Evolutionary conservation across 2,113 vertebrate genomes (phyloP).

Genomic region (Leiothrix lutea): DNA sequence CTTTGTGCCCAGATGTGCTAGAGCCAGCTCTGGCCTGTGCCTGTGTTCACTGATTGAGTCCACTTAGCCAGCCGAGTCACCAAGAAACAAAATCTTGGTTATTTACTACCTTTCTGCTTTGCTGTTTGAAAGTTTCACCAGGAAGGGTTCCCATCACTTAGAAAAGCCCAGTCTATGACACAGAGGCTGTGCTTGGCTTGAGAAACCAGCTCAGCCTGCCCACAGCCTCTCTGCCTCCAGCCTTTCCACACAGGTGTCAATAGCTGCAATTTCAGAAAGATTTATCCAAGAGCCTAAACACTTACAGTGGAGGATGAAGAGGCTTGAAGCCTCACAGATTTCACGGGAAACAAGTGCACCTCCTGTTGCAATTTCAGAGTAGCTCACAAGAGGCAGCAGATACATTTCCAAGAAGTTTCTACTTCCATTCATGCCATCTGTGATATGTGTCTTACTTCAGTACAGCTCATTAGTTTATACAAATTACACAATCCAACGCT

Average conservation of each 20-base stretch:
- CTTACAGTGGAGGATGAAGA: not conserved
- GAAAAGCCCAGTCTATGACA: not conserved
- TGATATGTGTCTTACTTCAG: not conserved
- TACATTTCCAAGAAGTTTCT: not conserved
- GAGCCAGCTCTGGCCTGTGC: not conserved
- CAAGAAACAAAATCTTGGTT: not conserved
- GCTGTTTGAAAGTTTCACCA: not conserved
- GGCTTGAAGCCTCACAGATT: not conserved
- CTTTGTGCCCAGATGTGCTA: not conserved
- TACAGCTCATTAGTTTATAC: not conserved
- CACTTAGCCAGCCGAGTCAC: not conserved
- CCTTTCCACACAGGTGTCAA: not conserved
- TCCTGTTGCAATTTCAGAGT: not conserved
- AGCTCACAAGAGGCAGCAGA: slow-evolving; percentile 53
- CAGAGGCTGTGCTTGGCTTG: not conserved
- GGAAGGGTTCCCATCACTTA: not conserved
- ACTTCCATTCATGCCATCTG: not conserved
- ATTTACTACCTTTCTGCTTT: not conserved
- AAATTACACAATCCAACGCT: not conserved
- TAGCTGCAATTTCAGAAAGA: not conserved
- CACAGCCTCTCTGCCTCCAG: not conserved
- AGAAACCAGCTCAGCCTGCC: not conserved
- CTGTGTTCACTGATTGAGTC: not conserved
- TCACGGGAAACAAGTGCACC: not conserved
- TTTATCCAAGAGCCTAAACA: not conserved